Conservation (phyloP, 2,797 vertebrate genomes). For the Cygnus olor region DNA sequence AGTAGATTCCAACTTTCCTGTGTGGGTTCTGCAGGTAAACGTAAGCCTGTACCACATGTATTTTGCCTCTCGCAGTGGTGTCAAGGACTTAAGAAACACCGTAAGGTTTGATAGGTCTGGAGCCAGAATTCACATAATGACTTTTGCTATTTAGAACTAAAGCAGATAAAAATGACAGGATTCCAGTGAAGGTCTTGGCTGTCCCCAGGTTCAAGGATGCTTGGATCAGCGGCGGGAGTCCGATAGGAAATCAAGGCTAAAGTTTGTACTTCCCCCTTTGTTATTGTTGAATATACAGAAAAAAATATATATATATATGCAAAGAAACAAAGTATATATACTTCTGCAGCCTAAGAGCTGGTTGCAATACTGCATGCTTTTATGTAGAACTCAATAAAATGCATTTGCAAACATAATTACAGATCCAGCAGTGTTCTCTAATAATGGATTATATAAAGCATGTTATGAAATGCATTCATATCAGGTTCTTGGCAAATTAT, state of each 20-base stretch:
- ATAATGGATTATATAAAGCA: constrained; percentile 69
- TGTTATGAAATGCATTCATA: constrained; percentile 65
- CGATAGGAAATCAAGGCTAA: not conserved
- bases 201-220: not conserved
- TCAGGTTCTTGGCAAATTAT: constrained; percentile 41
- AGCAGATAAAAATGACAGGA: not conserved
- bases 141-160: not conserved
- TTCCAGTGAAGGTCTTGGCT: not conserved
- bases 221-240: not conserved
- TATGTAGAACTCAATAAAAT: constrained; percentile 67
- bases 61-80: not conserved
- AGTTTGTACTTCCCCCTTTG: not conserved
- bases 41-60: not conserved
- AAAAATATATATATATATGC: not conserved
- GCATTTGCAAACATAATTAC: constrained; percentile 72
- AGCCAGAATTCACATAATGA: not conserved
- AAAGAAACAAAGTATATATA: not conserved
- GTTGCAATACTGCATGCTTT: constrained; percentile 12
- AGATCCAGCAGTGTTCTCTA: constrained; percentile 65
- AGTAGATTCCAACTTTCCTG: not conserved
- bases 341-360: not conserved
- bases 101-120: not conserved
- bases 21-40: not conserved
- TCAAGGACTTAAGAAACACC: not conserved
- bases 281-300: not conserved